Base-by-base conservation (phyloP, 1,140 invertebrate species). In the Bradynema listronoti region DNA sequence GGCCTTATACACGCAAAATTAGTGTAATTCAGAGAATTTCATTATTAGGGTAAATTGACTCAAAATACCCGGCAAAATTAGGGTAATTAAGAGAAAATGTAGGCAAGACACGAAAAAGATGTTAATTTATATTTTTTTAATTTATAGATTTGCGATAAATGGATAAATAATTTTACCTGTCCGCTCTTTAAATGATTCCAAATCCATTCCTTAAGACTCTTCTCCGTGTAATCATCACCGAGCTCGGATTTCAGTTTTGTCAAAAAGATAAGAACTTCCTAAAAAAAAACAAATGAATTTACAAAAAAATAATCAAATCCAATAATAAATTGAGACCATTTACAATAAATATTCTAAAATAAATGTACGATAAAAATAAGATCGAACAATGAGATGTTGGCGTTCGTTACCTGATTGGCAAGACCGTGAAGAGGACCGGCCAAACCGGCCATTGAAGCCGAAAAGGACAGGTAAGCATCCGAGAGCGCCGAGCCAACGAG, bases 361-460 rank as follows among this genome's bases (percentile, higher is more conserved):
- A 7, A 49, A 29, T 24, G 2, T 9, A 1, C 32, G 14, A 7
- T 42, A 30, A 46, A 56, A 22, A 34, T n/a, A n/a, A n/a, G n/a
- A n/a, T n/a, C n/a, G n/a, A n/a, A n/a, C n/a, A n/a, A n/a, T n/a
- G n/a, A n/a, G n/a, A n/a, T n/a, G n/a, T n/a, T n/a, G n/a, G n/a
- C n/a, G n/a, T 43, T 29, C 41, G 45, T 45, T 65, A 83, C 82
- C 82, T 95, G 91, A 79, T 94, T 95, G 57, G 92, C 92, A 19
- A 95, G 83, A 65, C 92, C 92, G 81, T 96, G 92, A 29, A 96
- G 84, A 9, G 92, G 92, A 58, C 91, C 91, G 67, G 91, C 91
- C 22, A 96, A 81, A 53, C 92, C 92, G 78, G 91, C 91, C 83
- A 96, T 86, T 55, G 89, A 90, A 58, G 89, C 91, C 49, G 89